Conservation (phyloP, 2,113 vertebrate genomes). For the Forbesichthys agassizii region DNA sequence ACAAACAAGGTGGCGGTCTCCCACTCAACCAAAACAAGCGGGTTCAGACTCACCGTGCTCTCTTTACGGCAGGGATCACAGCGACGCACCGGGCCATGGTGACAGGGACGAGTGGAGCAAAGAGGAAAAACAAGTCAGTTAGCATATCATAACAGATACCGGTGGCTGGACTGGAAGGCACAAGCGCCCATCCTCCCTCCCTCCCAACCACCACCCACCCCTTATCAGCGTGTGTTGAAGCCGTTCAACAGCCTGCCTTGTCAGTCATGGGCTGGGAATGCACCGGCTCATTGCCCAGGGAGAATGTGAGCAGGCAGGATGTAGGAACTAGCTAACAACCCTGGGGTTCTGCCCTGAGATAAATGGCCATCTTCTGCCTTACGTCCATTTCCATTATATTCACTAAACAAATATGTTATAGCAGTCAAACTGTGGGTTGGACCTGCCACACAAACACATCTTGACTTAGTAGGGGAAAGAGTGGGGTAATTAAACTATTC, state of each 20-base stretch:
- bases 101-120: conserved; percentile 55
- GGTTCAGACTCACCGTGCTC: conserved; percentile 82
- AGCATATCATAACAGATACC: conserved; percentile 62
- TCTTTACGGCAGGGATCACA: conserved; percentile 72
- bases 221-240: conserved; percentile 57
- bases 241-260: conserved; percentile 65
- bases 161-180: conserved; percentile 60
- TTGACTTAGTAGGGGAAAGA: no score
- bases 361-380: conserved; percentile 34
- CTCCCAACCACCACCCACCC: background rate
- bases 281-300: conserved; percentile 70
- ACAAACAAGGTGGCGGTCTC: conserved; percentile 13
- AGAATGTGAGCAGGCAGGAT: conserved; percentile 72
- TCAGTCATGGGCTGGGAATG: conserved; percentile 70
- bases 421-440: no score
- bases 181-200: conserved; percentile 24
- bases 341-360: conserved; percentile 21
- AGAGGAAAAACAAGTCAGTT: conserved; percentile 67
- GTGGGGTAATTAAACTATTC: no score
- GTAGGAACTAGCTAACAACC: conserved; percentile 55
- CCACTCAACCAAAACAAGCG: background rate
- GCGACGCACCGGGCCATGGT: conserved; percentile 34
- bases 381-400: conserved; percentile 15
- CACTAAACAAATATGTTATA: no score
- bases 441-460: no score